A percentile compares a stretch with the other conserved stretches of the same genome.
Conservation (phyloP, 2,888 invertebrate genomes). For the Chymomyza procnemis region DNA sequence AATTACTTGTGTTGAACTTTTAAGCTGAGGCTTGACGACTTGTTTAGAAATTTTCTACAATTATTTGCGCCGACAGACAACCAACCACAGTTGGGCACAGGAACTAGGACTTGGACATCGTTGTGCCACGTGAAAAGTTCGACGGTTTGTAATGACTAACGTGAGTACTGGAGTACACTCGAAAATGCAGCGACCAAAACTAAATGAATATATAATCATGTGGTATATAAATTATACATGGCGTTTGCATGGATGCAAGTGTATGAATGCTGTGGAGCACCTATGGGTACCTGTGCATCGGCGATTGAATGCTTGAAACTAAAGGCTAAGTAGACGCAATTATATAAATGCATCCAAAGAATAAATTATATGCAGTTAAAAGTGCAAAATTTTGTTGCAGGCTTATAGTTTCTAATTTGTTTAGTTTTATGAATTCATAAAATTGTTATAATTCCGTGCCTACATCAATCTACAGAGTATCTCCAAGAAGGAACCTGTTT, state of each 20-base stretch:
- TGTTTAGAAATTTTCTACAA: slow-evolving; percentile 56
- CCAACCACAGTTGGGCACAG: not conserved
- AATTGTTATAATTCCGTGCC: no score
- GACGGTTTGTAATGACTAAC: not conserved
- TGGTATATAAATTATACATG: not conserved
- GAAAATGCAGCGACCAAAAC: slow-evolving; percentile 56
- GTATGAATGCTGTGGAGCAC: slow-evolving; percentile 58
- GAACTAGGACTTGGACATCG: slow-evolving; percentile 37
- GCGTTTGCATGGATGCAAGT: not conserved
- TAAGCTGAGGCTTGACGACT: slow-evolving; percentile 54
- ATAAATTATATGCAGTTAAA: no score
- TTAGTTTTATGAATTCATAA: no score
- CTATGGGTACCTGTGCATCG: slow-evolving; percentile 39
- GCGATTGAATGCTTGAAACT: slow-evolving; percentile 59
- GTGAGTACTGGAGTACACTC: slow-evolving; percentile 58
- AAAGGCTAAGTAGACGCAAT: slow-evolving; percentile 70
- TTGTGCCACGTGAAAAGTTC: not conserved
- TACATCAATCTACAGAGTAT: no score
- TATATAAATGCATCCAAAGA: slow-evolving; percentile 57
- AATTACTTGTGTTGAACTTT: slow-evolving; percentile 68
- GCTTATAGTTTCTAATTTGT: no score
- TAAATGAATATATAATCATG: slow-evolving; percentile 1
- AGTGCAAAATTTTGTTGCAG: no score
- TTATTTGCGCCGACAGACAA: slow-evolving; percentile 37
- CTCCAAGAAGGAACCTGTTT: no score